These are phyloP conservation scores for Tachypleus tridentatus DNA, from an alignment of 1,140 invertebrate species.

Conservation along the genomic window DNA sequence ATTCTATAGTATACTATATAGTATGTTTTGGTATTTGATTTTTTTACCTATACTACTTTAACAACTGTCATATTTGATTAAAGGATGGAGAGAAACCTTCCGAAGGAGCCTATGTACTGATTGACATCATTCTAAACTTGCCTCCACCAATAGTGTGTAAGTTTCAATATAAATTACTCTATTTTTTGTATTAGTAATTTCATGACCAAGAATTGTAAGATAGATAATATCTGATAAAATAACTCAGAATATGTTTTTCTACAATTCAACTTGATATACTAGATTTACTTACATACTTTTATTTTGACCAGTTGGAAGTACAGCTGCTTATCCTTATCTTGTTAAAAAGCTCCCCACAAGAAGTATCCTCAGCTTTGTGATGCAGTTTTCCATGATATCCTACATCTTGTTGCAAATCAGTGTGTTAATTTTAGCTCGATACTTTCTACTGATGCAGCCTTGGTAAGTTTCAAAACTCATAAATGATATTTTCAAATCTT, in stretches of 20 bases:
- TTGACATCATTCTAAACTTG: conserved; percentile 24
- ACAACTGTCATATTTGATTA: background rate
- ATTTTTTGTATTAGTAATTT: too few relatives aligned
- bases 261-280: too few relatives aligned
- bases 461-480: conserved; percentile 22
- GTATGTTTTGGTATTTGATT: too few relatives aligned
- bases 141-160: conserved; percentile 24
- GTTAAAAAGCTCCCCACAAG: conserved; percentile 22
- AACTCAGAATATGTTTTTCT: background rate
- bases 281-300: too few relatives aligned
- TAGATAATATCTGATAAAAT: too few relatives aligned
- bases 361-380: conserved; percentile 27
- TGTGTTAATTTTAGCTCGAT: conserved; percentile 24
- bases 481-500: too few relatives aligned
- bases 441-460: conserved; percentile 25
- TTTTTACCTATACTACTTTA: too few relatives aligned
- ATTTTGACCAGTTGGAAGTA: conserved; percentile 22
- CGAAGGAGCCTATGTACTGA: conserved; percentile 24
- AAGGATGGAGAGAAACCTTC: conserved; percentile 24
- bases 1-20: too few relatives aligned
- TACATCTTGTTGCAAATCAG: conserved; percentile 29
- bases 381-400: conserved; percentile 29
- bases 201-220: too few relatives aligned
- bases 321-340: conserved; percentile 24
- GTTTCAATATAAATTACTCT: background rate